Evolutionary conservation across 1,140 invertebrate species (phyloP), one percentile per base, ranked within the genome.

Genomic region (Brachionus calyciflorus): DNA sequence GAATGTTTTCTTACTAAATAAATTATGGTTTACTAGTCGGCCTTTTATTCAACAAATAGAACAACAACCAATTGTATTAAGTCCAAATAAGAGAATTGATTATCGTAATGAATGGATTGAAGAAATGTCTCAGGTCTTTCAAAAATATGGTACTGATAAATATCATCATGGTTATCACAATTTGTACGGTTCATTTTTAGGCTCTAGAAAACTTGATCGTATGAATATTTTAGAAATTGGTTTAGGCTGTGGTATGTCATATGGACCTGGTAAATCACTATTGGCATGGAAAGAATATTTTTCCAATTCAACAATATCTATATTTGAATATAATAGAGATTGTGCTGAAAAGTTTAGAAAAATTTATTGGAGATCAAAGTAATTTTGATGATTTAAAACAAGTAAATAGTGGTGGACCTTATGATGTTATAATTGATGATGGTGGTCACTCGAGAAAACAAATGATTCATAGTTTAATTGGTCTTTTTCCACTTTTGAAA

Each of bases 281-380:
- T 5, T 28, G 3, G 12, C 40, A 19, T 68, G 60, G 60, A 21
- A 28, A 26, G 60, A 68, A 44, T 68, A 46, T 44, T 68, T 68
- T 19, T 4, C 12, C 24, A 46, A n/a, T 44, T 41, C 41, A 14
- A 26, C 44, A 12, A 68, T 68, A 3, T 44, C 37, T 14, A 26
- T 68, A 46, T 28, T 68, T 68, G 60, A 68, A 68, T 68, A 68
- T 68, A 40, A 68, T 46, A 19, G 46, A 44, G 24, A 68, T 3
- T 68, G 60, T 46, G 60, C 37, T 12, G 40, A 44, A 68, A 68
- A 46, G 28, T 68, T 41, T 12, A 24, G 10, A 14, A 41, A 44
- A 14, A 10, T 44, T 10, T 41, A n/a, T 41, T 44, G 21, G 37
- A 44, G 37, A 68, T 24, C 21, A 68, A 44, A 46, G 21, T 46